Evolutionary conservation across 2,888 invertebrate species (phyloP).

Genomic region (Pinctada fucata): DNA sequence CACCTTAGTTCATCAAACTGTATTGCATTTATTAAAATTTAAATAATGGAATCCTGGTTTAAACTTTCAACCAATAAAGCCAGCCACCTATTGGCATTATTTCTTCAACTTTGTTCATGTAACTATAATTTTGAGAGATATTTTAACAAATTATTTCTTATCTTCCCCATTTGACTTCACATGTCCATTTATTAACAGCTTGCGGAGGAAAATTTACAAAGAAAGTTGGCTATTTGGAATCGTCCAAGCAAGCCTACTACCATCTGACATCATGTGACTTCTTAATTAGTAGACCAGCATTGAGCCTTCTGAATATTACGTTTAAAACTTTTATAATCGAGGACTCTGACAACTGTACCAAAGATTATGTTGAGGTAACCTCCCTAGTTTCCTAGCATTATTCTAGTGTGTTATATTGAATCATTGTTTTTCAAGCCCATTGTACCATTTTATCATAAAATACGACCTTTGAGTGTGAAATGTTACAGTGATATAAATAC

Average conservation of each 20-base stretch:
- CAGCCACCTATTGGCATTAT: no score
- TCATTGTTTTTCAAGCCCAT: neutral
- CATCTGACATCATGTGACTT: constrained; percentile 1
- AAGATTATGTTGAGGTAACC: neutral
- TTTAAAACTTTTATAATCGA: neutral
- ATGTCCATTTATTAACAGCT: neutral
- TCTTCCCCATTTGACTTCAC: neutral
- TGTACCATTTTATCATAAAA: no score
- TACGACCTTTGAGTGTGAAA: no score
- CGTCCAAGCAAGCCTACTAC: neutral
- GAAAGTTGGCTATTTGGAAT: neutral
- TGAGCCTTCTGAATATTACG: neutral
- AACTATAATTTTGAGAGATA: no score
- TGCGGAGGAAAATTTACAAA: neutral
- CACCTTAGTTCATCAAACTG: no score
- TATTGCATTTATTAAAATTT: no score
- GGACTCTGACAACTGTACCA: neutral
- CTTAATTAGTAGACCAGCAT: neutral
- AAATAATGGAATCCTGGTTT: no score
- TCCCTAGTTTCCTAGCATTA: neutral
- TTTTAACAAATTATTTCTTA: no score
- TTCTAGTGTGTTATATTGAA: neutral
- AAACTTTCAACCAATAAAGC: no score
- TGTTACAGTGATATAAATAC: no score
- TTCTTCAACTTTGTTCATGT: no score